These are phyloP conservation scores for Heterotis niloticus DNA, from an alignment of 2,113 vertebrate genomes.

Conservation along the genomic window DNA sequence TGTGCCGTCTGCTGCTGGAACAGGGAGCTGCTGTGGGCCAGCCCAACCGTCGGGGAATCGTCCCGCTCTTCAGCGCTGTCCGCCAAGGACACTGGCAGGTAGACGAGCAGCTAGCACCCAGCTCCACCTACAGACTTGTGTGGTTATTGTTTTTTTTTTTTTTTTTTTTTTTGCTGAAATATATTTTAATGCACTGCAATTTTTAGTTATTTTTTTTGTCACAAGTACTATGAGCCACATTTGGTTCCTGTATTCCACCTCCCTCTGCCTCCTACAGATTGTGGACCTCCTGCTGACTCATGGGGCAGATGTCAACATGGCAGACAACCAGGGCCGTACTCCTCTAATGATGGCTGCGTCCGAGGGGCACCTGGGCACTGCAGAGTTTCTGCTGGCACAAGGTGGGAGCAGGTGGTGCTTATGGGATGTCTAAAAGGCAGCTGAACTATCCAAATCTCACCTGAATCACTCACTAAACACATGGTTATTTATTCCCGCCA, in stretches of 20 bases:
- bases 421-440: too few relatives aligned
- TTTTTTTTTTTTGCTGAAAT: too few relatives aligned
- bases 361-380: slow-evolving; percentile 87
- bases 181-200: too few relatives aligned
- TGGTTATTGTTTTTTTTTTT: too few relatives aligned
- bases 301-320: slow-evolving; percentile 90
- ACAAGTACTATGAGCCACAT: too few relatives aligned
- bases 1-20: slow-evolving; percentile 87
- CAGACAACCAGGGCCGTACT: slow-evolving; percentile 91
- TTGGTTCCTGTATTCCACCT: too few relatives aligned
- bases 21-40: slow-evolving; percentile 88
- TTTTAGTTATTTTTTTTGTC: too few relatives aligned
- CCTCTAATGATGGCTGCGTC: slow-evolving; percentile 96
- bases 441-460: too few relatives aligned
- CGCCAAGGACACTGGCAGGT: slow-evolving; percentile 98
- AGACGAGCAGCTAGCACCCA: slow-evolving; percentile 26
- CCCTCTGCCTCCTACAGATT: slow-evolving; percentile 64
- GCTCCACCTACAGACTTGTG: too few relatives aligned
- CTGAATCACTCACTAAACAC: too few relatives aligned
- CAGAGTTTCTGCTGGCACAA: slow-evolving; percentile 89
- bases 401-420: slow-evolving; percentile 58
- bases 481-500: too few relatives aligned
- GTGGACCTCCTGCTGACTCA: slow-evolving; percentile 90
- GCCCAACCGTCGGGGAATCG: slow-evolving; percentile 85
- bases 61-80: slow-evolving; percentile 92